phyloP scores from a whole-genome alignment of 2,113 vertebrate species.

The Cyanocitta stelleri region DNA sequence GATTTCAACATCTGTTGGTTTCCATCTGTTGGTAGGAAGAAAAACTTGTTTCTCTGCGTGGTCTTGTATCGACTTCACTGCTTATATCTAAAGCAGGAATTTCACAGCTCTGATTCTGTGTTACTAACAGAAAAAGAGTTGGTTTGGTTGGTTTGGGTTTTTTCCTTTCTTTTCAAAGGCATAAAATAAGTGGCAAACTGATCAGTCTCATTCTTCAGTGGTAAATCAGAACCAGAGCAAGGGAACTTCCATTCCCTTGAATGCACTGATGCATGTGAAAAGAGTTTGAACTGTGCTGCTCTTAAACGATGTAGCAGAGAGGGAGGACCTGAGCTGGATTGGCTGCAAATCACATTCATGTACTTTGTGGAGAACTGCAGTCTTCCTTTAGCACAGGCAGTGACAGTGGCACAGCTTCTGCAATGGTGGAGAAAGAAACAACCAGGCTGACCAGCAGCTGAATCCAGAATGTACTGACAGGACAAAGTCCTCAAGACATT shows the following conservation, averaged over 20 bases:
- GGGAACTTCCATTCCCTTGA: background rate
- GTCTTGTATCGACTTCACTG: background rate
- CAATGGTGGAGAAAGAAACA: background rate
- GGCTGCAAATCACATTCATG: background rate
- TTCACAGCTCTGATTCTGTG: background rate
- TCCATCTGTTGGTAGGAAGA: constrained; percentile 15
- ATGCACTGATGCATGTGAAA: background rate
- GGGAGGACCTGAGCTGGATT: background rate
- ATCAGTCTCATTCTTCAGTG: background rate
- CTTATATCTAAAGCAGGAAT: background rate
- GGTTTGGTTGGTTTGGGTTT: background rate
- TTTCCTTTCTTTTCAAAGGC: background rate
- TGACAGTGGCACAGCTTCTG: background rate
- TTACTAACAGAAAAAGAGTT: background rate
- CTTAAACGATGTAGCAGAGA: rapidly evolving
- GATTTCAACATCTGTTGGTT: constrained; percentile 26
- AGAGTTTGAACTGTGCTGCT: background rate
- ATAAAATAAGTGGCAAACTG: background rate
- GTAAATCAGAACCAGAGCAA: background rate
- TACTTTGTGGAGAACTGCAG: background rate
- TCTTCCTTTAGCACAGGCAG: background rate
- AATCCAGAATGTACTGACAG: background rate
- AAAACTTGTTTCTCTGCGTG: background rate
- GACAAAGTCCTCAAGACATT: background rate
- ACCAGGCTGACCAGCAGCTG: background rate